Base-by-base conservation (phyloP, 2,888 invertebrate species). In the Bugulina stolonifera region DNA sequence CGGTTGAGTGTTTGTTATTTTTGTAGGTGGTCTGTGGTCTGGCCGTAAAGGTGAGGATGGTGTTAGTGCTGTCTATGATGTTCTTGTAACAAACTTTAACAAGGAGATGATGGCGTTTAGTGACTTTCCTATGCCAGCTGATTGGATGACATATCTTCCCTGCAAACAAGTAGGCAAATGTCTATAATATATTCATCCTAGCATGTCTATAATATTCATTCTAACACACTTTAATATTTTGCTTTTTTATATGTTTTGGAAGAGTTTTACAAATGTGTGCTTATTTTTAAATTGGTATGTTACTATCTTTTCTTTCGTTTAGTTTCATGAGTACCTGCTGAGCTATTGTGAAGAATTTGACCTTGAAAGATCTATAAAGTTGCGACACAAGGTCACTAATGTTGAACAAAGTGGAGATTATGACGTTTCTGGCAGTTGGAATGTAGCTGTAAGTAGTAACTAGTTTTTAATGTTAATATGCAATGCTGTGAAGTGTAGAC, bases 71-170 rank as follows among this genome's bases (percentile, higher is more conserved):
- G 82, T 83, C 18, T 83, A 82, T 79, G 78, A 81, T 54, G 77
- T 79, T 5, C 83, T 85, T 0, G 78, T 83, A 27, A 85, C 83
- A 75, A 85, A 85, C 76, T 81, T 81, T 3, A 81, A 80, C 71
- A 86, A 86, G 76, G 83, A 83, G 75, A 79, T 83, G 76, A 80
- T 78, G 18, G 79, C 84, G 5, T 83, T 80, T 76, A 83, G 82
- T 71, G 76, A 76, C 73, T 73, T 72, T 71, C 76, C 76, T 0
- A 73, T 72, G 43, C 73, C 76, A 5, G 43, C 73, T 1, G 57
- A 72, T 35, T 55, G 58, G n/a, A 71, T 73, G 23, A 64, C 73
- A n/a, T 76, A 69, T 71, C 71, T 73, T 1, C 57, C 73, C 10
- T 58, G 72, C n/a, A 52, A 43, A 29, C 2, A 14, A 32, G 64